Conservation (phyloP, 2,113 vertebrate species). For the Lanius ludovicianus region DNA sequence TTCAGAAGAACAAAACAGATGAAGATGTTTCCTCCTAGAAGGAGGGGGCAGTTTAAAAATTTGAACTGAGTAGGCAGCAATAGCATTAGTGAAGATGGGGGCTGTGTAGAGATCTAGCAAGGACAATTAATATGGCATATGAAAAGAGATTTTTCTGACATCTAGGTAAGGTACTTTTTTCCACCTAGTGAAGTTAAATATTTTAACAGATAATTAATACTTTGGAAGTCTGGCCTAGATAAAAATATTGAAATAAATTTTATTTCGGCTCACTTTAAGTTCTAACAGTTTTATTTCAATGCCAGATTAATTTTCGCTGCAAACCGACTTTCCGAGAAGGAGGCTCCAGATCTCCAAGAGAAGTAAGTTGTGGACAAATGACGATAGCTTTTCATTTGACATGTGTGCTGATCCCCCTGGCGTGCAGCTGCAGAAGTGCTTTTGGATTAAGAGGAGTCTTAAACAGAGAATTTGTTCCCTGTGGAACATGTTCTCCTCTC, state of each 20-base stretch:
- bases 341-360: conserved; percentile 88
- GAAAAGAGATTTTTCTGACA: background rate
- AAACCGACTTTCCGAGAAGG: conserved; percentile 98
- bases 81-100: background rate
- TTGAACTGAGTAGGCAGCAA: background rate
- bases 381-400: background rate
- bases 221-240: background rate
- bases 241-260: background rate
- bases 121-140: background rate
- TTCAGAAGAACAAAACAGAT: background rate
- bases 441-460: background rate
- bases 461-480: background rate
- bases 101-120: background rate
- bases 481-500: background rate
- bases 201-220: background rate
- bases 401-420: background rate
- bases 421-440: background rate
- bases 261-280: background rate
- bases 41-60: background rate
- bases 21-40: background rate
- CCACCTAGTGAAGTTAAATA: background rate
- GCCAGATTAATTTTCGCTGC: conserved; percentile 96
- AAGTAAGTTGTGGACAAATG: conserved; percentile 78
- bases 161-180: background rate
- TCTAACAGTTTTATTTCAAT: conserved; percentile 59